Conservation (phyloP, 1,140 invertebrate species). For the Aphelenchoides besseyi region DNA sequence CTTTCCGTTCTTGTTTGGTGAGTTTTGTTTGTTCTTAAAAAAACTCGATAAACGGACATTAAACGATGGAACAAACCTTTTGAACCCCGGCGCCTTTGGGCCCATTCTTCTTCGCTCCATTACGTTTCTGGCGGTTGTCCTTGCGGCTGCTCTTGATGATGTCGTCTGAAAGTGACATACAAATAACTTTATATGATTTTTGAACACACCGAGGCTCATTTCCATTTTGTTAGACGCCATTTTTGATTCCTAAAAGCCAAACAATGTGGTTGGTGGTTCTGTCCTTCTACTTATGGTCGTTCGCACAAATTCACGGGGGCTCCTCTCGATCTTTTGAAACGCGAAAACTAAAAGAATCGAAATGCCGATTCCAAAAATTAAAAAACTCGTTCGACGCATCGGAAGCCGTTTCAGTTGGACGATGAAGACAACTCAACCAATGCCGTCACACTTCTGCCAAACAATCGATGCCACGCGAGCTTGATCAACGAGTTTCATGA, state of each 20-base stretch:
- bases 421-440: too few species aligned
- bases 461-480: too few species aligned
- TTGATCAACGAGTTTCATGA: too few species aligned
- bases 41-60: neutral
- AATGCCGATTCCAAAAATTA: too few species aligned
- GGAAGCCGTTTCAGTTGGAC: too few species aligned
- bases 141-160: slow-evolving; percentile 48
- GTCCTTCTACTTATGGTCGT: neutral
- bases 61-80: slow-evolving; percentile 18
- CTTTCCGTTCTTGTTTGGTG: neutral
- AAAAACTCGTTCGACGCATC: too few species aligned
- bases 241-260: slow-evolving; percentile 25
- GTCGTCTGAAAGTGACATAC: slow-evolving; percentile 32
- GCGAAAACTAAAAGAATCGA: too few species aligned
- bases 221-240: slow-evolving; percentile 34
- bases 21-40: slow-evolving; percentile 8
- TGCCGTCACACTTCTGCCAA: too few species aligned
- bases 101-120: neutral
- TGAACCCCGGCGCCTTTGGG: neutral
- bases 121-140: slow-evolving; percentile 32
- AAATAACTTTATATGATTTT: neutral
- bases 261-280: neutral
- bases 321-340: too few species aligned
- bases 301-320: too few species aligned
- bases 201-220: slow-evolving; percentile 40